Evolutionary conservation across 2,797 vertebrate species (phyloP).

Genomic region (Poliocrania exsul): DNA sequence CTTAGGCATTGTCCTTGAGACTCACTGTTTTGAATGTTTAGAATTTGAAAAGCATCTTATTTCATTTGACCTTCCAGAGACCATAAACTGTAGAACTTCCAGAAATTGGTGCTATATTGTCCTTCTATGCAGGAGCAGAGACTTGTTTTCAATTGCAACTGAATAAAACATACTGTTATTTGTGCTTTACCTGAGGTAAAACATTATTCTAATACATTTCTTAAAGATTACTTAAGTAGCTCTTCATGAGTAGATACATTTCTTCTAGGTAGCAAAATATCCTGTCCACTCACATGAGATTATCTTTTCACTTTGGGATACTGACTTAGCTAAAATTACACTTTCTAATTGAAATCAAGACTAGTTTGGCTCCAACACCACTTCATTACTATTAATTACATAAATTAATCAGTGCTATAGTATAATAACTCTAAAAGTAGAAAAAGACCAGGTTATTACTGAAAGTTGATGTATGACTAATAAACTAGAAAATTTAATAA

Average conservation of each 20-base stretch:
- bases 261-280: background rate
- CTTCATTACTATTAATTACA: accelerated
- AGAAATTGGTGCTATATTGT: background rate
- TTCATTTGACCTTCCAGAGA: background rate
- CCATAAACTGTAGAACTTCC: background rate
- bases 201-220: background rate
- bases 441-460: background rate
- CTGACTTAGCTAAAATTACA: background rate
- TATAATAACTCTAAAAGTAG: background rate
- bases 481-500: background rate
- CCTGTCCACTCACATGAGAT: background rate
- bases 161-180: background rate
- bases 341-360: background rate
- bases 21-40: background rate
- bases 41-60: background rate
- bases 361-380: background rate
- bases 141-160: background rate
- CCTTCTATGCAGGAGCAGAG: background rate
- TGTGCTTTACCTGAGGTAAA: background rate
- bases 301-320: background rate
- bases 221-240: background rate
- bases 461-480: background rate
- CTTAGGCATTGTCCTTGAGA: background rate
- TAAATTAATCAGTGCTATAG: background rate
- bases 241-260: background rate